Base-by-base conservation (phyloP, 2,888 invertebrate genomes). In the Chymomyza procnemis region DNA sequence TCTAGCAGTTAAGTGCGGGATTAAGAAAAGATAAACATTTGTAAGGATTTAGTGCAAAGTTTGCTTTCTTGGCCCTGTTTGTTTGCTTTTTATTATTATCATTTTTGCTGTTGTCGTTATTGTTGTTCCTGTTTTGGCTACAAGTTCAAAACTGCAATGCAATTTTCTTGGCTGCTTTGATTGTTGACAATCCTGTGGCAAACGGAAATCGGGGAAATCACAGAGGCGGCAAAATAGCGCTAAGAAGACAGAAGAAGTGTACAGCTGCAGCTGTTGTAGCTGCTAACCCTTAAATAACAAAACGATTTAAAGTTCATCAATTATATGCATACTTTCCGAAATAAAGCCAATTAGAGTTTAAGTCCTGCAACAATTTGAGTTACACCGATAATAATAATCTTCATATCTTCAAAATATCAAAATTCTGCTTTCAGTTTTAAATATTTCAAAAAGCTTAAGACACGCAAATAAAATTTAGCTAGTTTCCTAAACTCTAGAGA, bases 21-120 rank as follows among this genome's bases (percentile, higher is more conserved):
- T 89, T 90, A 89, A 85, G 88, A 87, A 89, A 89, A 89, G 89
- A 89, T 90, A 90, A 89, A 90, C 89, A 89, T 89, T 89, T 90
- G 90, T 89, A 90, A 89, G 89, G 89, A 89, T 90, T 89, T 87
- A 77, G 79, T 79, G 76, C 69, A 85, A 88, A 87, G 89, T 88
- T 88, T 82, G 79, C 76, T 74, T 81, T 41, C 34, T 79, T 64
- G 74, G 75, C 73, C 78, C 75, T 79, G 77, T 75, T 82, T 82
- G 85, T 80, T 87, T 76, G 75, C 71, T 73, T 76, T 73, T 70
- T 78, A 73, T 83, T 87, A 80, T 85, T 87, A 74, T 84, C 73
- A 64, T 75, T 77, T 41, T 67, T 72, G 57, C 60, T 72, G 57
- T 26, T 58, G 30, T 59, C 63, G 52, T 56, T 41, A 46, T 48